Evolutionary conservation across 2,797 vertebrate species (phyloP).

Genomic region (Poeciliopsis turneri): DNA sequence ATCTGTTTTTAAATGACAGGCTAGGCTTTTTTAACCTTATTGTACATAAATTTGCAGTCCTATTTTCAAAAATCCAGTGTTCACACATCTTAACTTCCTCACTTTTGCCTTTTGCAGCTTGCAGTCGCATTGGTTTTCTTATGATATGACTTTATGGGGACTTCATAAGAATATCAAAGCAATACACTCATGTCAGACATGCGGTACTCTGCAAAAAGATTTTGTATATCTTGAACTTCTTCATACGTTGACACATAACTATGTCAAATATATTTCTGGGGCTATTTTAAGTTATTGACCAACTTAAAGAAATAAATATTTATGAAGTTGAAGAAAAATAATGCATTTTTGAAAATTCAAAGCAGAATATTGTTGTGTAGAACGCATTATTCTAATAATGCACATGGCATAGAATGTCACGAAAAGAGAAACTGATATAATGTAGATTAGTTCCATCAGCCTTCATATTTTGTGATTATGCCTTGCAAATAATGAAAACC

Average conservation of each 20-base stretch:
- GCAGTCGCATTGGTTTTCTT: conserved; percentile 1
- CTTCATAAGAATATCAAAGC: conserved; percentile 3
- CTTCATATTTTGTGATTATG: neutral
- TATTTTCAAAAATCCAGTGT: conserved; percentile 27
- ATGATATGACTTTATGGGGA: conserved; percentile 1
- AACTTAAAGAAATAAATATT: neutral
- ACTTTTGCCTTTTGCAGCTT: neutral
- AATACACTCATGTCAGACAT: neutral
- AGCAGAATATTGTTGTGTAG: neutral
- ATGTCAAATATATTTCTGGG: neutral
- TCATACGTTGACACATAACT: neutral
- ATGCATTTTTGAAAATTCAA: neutral
- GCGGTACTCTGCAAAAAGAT: neutral
- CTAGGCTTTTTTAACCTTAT: conserved; percentile 49
- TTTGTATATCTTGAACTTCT: neutral
- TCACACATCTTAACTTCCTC: conserved; percentile 21
- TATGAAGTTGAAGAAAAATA: neutral
- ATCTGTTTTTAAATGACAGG: conserved; percentile 48
- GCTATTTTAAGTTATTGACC: neutral
- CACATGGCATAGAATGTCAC: neutral
- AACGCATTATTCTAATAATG: too few species aligned
- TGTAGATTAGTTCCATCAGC: neutral
- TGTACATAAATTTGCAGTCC: conserved; percentile 39
- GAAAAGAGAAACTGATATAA: neutral
- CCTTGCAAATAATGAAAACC: neutral